Base-by-base conservation (phyloP, 2,888 invertebrate genomes). In the Hesperia comma region DNA sequence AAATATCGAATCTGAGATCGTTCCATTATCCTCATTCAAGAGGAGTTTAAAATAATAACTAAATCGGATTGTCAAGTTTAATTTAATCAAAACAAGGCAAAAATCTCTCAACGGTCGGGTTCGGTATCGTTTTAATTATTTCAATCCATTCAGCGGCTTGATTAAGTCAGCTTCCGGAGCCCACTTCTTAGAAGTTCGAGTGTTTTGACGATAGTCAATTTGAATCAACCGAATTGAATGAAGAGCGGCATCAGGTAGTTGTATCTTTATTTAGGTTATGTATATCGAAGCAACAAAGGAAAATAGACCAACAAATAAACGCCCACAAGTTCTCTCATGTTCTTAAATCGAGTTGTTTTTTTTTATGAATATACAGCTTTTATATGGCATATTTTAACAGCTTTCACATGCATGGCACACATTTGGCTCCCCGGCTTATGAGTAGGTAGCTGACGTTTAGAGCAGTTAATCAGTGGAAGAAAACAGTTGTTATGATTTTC, bases 31-130 rank as follows among this genome's bases (percentile, higher is more conserved):
- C 8, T 26, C 21, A 51, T 51, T 51, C 5, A 26, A 37, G 6
- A 21, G 4, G 21, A 51, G 21, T 21, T 51, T 51, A 21, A 26
- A 21, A 21, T 14, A 51, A 51, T 6, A 51, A 21, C 21, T 51
- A 21, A 21, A 51, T 51, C 51, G 51, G 51, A 51, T 51, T 26
- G 74, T 73, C 69, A 68, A 70, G 21, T 54, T 54, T 15, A 33
- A 54, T 54, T n/a, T 21, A 51, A 51, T 51, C 51, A 54, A 54
- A 53, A 32, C 26, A 32, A 53, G 54, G 3, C 54, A 15, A 15
- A 54, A 33, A 54, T 54, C 51, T 51, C 51, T 15, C 33, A 51
- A 51, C 54, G 54, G 26, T 21, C 5, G 33, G 54, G 8, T 54
- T 32, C 33, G 54, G 32, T 33, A 54, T 33, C 32, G 54, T 32